A percentile compares a stretch with the other conserved stretches of the same genome.
Evolutionary conservation across 2,888 invertebrate genomes (phyloP).

Genomic region (Trichopoda pennipes): DNA sequence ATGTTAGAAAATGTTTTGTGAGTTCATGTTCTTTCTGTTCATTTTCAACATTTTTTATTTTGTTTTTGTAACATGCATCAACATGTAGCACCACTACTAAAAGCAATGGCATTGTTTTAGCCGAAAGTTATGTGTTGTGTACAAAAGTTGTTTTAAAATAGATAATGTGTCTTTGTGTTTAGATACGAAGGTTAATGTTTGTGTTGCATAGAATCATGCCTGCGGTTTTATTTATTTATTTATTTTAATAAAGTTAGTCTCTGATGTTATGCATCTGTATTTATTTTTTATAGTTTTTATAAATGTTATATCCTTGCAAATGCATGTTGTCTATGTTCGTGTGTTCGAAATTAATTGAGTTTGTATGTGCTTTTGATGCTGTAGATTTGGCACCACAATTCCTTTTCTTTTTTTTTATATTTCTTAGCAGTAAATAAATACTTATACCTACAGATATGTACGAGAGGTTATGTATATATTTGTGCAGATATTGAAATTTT

Average conservation of each 20-base stretch:
- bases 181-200: background rate
- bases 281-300: conserved; percentile 27
- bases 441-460: no score
- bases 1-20: background rate
- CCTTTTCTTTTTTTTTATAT: no score
- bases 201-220: conserved; percentile 63
- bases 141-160: background rate
- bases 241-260: conserved; percentile 66
- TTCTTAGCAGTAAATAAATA: no score
- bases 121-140: background rate
- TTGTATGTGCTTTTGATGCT: no score
- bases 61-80: background rate
- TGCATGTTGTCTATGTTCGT: background rate
- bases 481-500: no score
- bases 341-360: no score
- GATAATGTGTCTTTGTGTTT: conserved; percentile 7
- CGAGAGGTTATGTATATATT: no score
- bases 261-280: conserved; percentile 56
- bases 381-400: no score
- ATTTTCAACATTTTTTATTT: background rate
- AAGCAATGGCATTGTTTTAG: background rate
- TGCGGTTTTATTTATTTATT: conserved; percentile 68
- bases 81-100: background rate
- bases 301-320: conserved; percentile 28
- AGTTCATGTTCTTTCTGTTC: background rate